A percentile compares a stretch with the other conserved stretches of the same genome.
phyloP scores from a whole-genome alignment of 2,113 vertebrate genomes.

The Pteropus alecto region DNA sequence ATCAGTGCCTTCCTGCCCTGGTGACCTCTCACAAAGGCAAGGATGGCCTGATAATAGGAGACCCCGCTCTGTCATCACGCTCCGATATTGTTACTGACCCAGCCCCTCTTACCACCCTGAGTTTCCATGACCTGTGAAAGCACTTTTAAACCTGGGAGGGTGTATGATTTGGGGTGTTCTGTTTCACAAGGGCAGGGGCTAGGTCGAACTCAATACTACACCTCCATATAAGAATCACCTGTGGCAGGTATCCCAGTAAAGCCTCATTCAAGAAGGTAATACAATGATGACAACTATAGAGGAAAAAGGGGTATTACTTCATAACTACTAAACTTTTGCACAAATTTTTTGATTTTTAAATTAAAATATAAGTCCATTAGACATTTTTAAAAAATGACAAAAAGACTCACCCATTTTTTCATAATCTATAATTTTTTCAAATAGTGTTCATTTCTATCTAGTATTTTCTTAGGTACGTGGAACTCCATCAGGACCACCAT shows the following conservation, averaged over 20 bases:
- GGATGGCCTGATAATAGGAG: background rate
- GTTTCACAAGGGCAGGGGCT: background rate
- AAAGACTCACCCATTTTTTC: background rate
- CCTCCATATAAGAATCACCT: background rate
- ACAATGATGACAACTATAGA: background rate
- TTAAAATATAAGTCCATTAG: background rate
- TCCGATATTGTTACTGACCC: background rate
- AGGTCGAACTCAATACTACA: background rate
- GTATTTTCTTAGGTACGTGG: background rate
- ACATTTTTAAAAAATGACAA: background rate
- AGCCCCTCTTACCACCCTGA: background rate
- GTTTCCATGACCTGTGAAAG: background rate
- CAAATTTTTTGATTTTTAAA: background rate
- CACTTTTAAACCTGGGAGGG: background rate
- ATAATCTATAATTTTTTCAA: background rate
- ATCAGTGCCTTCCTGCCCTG: background rate
- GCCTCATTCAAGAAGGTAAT: background rate
- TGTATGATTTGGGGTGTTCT: background rate
- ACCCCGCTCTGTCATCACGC: background rate
- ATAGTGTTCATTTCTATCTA: background rate
- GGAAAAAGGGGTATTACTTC: background rate
- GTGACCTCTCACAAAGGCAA: accelerated
- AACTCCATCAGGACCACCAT: background rate
- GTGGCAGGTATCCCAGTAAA: background rate
- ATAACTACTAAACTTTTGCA: background rate